These are phyloP conservation scores for Ornithoptera alexandrae DNA, from an alignment of 2,888 invertebrate species.

Conservation along the genomic window DNA sequence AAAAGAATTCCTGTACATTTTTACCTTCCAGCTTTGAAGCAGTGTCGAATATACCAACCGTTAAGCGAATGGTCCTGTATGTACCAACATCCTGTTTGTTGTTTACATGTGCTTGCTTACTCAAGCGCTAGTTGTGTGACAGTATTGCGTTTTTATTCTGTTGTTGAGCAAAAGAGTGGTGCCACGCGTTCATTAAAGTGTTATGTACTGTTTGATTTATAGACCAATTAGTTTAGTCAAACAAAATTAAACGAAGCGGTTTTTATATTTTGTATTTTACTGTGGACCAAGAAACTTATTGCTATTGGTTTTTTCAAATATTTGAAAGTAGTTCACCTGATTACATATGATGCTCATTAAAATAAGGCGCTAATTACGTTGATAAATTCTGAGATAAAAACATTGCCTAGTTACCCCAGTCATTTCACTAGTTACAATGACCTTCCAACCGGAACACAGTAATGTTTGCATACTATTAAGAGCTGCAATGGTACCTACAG, in stretches of 20 bases:
- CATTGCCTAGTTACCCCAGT: too few relatives aligned
- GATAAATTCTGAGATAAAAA: too few relatives aligned
- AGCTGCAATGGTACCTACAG: too few relatives aligned
- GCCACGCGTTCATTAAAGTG: conserved; percentile 17
- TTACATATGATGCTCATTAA: too few relatives aligned
- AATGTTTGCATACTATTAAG: too few relatives aligned
- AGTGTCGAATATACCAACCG: conserved; percentile 11
- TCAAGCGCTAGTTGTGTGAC: conserved; percentile 15
- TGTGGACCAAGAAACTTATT: neutral
- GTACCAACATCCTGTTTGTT: conserved; percentile 25
- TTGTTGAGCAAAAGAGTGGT: conserved; percentile 14
- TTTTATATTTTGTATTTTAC: neutral
- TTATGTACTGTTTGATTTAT: conserved; percentile 17
- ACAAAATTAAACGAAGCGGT: neutral
- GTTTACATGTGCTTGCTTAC: conserved; percentile 22
- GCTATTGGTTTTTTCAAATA: neutral
- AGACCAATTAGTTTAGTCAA: neutral
- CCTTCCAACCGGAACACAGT: too few relatives aligned
- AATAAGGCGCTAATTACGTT: too few relatives aligned
- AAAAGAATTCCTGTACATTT: conserved; percentile 5
- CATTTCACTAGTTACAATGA: too few relatives aligned
- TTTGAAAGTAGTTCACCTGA: too few relatives aligned
- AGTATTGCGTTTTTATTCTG: conserved; percentile 17
- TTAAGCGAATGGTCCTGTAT: conserved; percentile 16
- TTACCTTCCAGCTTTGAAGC: conserved; percentile 21